phyloP scores from a whole-genome alignment of 2,113 vertebrate species.

The Nothocercus nigrocapillus region DNA sequence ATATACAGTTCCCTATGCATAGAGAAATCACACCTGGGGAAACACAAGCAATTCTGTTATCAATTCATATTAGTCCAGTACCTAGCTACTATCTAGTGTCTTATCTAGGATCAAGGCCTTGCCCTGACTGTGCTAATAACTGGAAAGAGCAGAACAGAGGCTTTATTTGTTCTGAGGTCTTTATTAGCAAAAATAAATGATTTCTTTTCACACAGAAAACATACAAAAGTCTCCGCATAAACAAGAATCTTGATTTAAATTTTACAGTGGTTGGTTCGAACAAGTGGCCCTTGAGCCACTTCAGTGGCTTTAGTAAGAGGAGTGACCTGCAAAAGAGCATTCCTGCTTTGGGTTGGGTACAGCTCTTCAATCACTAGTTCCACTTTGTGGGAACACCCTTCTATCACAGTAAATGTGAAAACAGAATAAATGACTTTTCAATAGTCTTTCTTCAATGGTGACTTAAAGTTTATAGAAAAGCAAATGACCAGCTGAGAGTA shows the following conservation, averaged over 20 bases:
- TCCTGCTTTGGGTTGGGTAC: background rate
- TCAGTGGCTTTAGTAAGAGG: background rate
- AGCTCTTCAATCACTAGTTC: background rate
- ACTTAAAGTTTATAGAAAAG: background rate
- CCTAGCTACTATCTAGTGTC: background rate
- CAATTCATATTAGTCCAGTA: background rate
- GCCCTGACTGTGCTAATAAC: background rate
- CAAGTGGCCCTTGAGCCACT: background rate
- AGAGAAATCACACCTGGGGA: background rate
- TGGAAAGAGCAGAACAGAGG: background rate
- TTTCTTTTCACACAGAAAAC: background rate
- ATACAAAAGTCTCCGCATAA: background rate
- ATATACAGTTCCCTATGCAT: rapidly evolving
- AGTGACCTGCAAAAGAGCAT: rapidly evolving
- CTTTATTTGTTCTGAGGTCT: background rate
- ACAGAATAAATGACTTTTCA: rapidly evolving
- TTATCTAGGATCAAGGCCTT: background rate
- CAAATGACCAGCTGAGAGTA: background rate
- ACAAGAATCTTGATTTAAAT: rapidly evolving
- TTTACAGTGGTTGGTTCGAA: background rate
- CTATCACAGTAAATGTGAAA: background rate
- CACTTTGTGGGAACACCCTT: rapidly evolving
- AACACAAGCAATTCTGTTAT: background rate
- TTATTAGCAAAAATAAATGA: slow-evolving; percentile 49
- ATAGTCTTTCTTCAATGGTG: background rate